Base-by-base conservation (phyloP, 1,140 invertebrate genomes). In the Ceratina japonica region DNA sequence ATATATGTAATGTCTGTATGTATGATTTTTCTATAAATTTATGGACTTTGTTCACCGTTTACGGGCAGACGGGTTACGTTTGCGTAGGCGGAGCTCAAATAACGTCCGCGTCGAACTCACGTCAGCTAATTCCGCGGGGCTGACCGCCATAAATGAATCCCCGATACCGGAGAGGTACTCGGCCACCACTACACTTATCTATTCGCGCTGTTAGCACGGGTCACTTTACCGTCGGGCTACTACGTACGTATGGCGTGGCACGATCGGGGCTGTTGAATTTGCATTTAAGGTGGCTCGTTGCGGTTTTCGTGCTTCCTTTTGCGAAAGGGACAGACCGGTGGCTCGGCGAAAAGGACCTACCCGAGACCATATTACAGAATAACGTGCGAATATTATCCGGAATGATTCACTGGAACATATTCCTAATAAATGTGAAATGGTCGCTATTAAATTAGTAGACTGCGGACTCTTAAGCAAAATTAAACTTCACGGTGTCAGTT, bases 241-340 rank as follows among this genome's bases (percentile, higher is more conserved):
- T 65, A 75, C 76, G 75, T 83, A 59, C 58, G 37, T 44, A 44
- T 44, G 54, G 56, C 76, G 4, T 20, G 13, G 22, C 59, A 75
- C 56, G 71, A 83, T 69, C 61, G 76, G 52, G 59, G 51, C 63
- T 49, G 80, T 81, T 73, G 59, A 86, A 88, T 87, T 88, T 87
- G 80, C 87, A 88, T 87, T 79, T 82, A 87, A 88, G 86, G 83
- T 79, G 77, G 64, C 51, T 70, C 65, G 52, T 27, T 49, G 68
- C 61, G 79, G 64, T 81, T 84, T 72, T 80, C 76, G 49, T 75
- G 61, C 68, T 84, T 80, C 79, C 63, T 74, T 74, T 72, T 31
- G 81, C 58, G 22, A 16, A 71, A 59, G 54, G 81, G 59, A 52
- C 54, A 37, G 54, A 72, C 16, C 64, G 54, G 65, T 70, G 65